Evolutionary conservation across 2,888 invertebrate species (phyloP).

Genomic region (Stenodera caucasica): DNA sequence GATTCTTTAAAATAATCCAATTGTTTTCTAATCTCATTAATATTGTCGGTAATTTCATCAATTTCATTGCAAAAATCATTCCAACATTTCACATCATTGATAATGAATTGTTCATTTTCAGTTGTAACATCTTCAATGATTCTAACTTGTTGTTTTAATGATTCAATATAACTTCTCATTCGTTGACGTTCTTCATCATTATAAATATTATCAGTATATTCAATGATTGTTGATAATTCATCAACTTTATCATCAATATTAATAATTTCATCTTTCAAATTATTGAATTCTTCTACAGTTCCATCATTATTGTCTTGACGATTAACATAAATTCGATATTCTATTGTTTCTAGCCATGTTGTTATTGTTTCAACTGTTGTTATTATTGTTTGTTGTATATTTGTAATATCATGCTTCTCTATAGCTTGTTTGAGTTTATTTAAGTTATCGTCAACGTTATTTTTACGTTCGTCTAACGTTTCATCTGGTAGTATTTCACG

Average conservation of each 20-base stretch:
- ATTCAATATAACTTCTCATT: conserved; percentile 62
- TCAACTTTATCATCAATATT: conserved; percentile 69
- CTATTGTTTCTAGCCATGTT: conserved; percentile 82
- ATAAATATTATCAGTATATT: conserved; percentile 56
- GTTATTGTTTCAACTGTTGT: conserved; percentile 80
- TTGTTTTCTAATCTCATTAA: conserved; percentile 58
- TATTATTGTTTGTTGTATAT: conserved; percentile 71
- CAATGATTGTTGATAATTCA: conserved; percentile 64
- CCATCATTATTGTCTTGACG: conserved; percentile 62
- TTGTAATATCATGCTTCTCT: conserved; percentile 59
- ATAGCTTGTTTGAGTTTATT: conserved; percentile 63
- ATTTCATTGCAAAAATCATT: conserved; percentile 69
- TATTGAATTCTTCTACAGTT: conserved; percentile 63
- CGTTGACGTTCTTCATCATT: conserved; percentile 55
- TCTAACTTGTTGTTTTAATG: conserved; percentile 67
- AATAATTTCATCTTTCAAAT: conserved; percentile 67
- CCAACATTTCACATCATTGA: conserved; percentile 70
- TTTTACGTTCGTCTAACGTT: conserved; percentile 60
- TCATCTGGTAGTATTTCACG: conserved; percentile 61
- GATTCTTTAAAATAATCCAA: conserved; percentile 63
- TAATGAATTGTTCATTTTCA: conserved; percentile 61
- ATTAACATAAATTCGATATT: conserved; percentile 72
- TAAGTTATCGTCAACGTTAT: conserved; percentile 65
- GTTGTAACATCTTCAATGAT: conserved; percentile 70
- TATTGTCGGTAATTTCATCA: conserved; percentile 60